Evolutionary conservation across 2,797 vertebrate genomes (phyloP).

Genomic region (Labeo calbasu): DNA sequence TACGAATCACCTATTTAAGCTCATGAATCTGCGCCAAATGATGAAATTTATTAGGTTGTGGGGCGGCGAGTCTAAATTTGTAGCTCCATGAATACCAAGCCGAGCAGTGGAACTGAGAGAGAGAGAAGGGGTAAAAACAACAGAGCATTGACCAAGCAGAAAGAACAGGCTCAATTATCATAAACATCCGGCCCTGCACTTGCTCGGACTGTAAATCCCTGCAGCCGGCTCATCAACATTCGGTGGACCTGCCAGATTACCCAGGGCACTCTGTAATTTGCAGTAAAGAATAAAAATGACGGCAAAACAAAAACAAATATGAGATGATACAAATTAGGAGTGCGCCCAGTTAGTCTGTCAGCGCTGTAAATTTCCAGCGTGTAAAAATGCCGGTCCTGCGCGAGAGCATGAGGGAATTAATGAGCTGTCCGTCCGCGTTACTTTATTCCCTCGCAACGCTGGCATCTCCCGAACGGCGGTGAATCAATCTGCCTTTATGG

Average conservation of each 20-base stretch:
- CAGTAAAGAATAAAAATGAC: constrained; percentile 83
- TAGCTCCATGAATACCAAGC: constrained; percentile 30
- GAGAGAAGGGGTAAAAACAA: constrained; percentile 48
- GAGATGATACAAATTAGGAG: constrained; percentile 81
- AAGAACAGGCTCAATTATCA: constrained; percentile 79
- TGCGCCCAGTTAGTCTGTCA: constrained; percentile 75
- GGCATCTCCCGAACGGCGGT: constrained; percentile 69
- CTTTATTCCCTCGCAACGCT: constrained; percentile 74
- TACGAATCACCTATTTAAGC: constrained; percentile 33
- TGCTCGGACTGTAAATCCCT: constrained; percentile 70
- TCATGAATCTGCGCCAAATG: constrained; percentile 21
- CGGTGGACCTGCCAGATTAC: constrained; percentile 75
- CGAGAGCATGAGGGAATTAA: constrained; percentile 73
- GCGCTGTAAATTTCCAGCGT: constrained; percentile 73
- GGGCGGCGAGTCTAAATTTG: constrained; percentile 29
- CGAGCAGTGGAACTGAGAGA: constrained; percentile 42
- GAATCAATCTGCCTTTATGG: constrained; percentile 77
- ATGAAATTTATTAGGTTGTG: constrained; percentile 41
- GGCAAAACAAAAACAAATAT: constrained; percentile 83
- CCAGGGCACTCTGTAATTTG: constrained; percentile 78
- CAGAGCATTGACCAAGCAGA: constrained; percentile 70
- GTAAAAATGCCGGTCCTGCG: constrained; percentile 70
- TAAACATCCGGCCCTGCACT: constrained; percentile 75
- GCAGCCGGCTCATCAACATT: constrained; percentile 74
- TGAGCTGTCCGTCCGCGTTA: constrained; percentile 77